Evolutionary conservation across 2,888 invertebrate species (phyloP), one percentile per base, ranked within the genome.

Genomic region (Hypselothyrea guttata): DNA sequence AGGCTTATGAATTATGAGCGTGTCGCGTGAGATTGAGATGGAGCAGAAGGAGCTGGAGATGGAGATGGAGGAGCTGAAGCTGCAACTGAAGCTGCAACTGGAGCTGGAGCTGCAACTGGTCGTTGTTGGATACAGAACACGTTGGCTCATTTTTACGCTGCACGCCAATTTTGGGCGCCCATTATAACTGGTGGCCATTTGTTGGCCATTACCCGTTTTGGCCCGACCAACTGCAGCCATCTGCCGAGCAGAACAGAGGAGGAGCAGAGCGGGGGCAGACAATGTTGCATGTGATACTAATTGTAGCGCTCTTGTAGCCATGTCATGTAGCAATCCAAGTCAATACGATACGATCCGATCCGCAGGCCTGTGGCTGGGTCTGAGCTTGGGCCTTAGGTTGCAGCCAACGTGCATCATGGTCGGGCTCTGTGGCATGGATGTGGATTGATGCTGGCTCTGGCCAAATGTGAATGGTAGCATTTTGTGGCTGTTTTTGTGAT

Each of bases 91-190:
- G 37, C 27, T 47, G 16, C 1, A 38, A 42, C 11, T 34, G 51
- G 0, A 18, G 40, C 28, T 13, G 37, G n/a, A 9, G n/a, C 7
- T 22, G 30, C 35, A 63, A 56, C 22, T n/a, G n/a, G n/a, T n/a
- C n/a, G n/a, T n/a, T n/a, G n/a, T n/a, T n/a, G n/a, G n/a, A 22
- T 22, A 60, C 31, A 62, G 64, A 71, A 82, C 78, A 84, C 82
- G 86, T 84, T 78, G 84, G 52, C 73, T 78, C 86, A 84, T 78
- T 82, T 81, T 75, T 63, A 75, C 86, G 86, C 79, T 82, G 83
- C 82, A 82, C 82, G 82, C 82, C 82, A 82, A 78, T 82, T 82
- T 82, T 84, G 83, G 86, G 64, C 41, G 61, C 63, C 66, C 83
- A 72, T 68, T 60, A 13, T 16, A 71, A 66, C 61, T 63, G 58